Percentiles rank a stretch among this genome's conserved stretches.
Conservation (phyloP, 2,888 invertebrate genomes). For the Scrobipalpa costella region DNA sequence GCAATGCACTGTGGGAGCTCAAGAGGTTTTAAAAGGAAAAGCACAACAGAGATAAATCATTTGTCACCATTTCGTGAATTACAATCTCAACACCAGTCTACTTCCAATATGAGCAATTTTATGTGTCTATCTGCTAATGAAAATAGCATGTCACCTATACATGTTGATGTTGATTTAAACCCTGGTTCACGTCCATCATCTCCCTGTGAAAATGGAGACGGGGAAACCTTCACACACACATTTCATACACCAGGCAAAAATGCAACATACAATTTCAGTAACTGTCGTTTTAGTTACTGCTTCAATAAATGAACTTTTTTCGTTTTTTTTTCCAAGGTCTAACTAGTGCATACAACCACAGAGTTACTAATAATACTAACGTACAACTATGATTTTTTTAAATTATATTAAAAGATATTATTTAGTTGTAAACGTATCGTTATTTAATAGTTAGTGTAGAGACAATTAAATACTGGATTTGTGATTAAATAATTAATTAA, state of each 20-base stretch:
- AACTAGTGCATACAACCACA: too few species aligned
- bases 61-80: not conserved
- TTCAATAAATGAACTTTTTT: not conserved
- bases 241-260: not conserved
- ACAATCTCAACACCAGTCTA: not conserved
- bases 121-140: not conserved
- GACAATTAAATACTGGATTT: too few species aligned
- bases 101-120: not conserved
- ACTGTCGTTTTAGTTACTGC: not conserved
- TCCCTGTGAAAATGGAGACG: not conserved
- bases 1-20: not conserved
- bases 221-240: not conserved
- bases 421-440: too few species aligned
- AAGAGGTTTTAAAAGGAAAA: not conserved
- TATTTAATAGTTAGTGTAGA: too few species aligned
- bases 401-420: too few species aligned
- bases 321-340: not conserved
- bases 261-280: not conserved
- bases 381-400: too few species aligned
- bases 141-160: not conserved
- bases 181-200: not conserved
- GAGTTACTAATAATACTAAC: too few species aligned
- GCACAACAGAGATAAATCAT: not conserved
- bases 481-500: too few species aligned
- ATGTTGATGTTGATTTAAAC: not conserved